phyloP scores from a whole-genome alignment of 2,888 invertebrate species.

The Heterodera filipjevi region DNA sequence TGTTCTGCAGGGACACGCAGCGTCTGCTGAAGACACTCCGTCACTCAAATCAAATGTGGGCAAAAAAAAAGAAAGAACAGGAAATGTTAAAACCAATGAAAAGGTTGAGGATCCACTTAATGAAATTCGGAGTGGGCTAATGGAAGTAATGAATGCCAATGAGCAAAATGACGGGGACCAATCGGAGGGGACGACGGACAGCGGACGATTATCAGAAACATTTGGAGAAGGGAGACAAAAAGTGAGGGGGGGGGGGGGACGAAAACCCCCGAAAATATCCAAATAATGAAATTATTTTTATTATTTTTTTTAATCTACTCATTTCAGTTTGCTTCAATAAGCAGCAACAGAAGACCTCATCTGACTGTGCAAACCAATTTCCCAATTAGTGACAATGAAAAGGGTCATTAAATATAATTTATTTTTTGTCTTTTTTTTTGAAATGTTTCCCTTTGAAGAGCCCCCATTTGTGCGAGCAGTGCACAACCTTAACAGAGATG shows the following conservation, averaged over 20 bases:
- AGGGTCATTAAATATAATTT: neutral
- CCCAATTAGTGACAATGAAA: neutral
- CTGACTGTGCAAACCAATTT: neutral
- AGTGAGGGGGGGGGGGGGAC: neutral
- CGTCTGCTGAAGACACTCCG: neutral
- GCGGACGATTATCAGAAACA: neutral
- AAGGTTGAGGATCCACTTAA: conserved; percentile 27
- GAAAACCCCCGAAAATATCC: too few species aligned
- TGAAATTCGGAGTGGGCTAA: conserved; percentile 29
- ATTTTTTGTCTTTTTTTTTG: neutral
- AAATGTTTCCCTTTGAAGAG: neutral
- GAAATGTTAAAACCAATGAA: neutral
- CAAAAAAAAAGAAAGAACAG: neutral
- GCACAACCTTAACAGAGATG: neutral
- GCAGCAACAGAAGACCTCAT: neutral
- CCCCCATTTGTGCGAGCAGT: neutral
- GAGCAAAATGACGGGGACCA: neutral
- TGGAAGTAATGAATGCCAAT: conserved; percentile 12
- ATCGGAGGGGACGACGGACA: neutral
- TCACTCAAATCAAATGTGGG: neutral
- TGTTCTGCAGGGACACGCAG: neutral
- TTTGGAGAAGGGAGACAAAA: neutral
- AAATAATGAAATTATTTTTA: neutral
- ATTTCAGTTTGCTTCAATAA: neutral
- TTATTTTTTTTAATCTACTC: neutral